Conservation (phyloP, 2,888 invertebrate species). For the Drosophila eohydei region DNA sequence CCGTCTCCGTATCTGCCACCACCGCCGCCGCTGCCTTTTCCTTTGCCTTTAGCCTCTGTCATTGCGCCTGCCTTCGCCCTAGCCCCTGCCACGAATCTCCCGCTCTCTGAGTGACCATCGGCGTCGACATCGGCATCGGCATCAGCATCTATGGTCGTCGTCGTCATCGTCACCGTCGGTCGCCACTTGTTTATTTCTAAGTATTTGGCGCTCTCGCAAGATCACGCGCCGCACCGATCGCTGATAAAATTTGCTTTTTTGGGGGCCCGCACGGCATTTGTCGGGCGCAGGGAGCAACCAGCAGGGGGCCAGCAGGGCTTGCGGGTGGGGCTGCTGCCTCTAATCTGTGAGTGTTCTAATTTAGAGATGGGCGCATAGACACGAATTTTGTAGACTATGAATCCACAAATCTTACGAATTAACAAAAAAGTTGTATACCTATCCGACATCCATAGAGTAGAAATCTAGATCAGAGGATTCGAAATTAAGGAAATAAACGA, state of each 20-base stretch:
- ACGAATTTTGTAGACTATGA: constrained; percentile 7
- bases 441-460: background rate
- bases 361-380: constrained; percentile 32
- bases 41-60: constrained; percentile 10
- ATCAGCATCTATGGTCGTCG: constrained; percentile 57
- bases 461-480: background rate
- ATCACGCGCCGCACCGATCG: constrained; percentile 72
- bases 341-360: constrained; percentile 51
- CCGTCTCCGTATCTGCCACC: background rate
- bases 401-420: constrained; percentile 2
- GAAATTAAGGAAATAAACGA: background rate
- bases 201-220: constrained; percentile 65
- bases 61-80: background rate
- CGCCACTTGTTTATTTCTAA: constrained; percentile 62
- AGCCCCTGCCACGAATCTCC: background rate
- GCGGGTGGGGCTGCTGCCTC: constrained; percentile 16
- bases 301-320: constrained; percentile 1
- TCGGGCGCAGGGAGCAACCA: background rate
- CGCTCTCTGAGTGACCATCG: constrained; percentile 25
- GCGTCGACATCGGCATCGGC: constrained; percentile 46
- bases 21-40: constrained; percentile 2
- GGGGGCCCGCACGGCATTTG: constrained; percentile 5
- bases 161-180: constrained; percentile 59
- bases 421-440: background rate
- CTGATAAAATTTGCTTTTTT: constrained; percentile 59